Conservation (phyloP, 2,888 invertebrate species). For the Cepaea hortensis region DNA sequence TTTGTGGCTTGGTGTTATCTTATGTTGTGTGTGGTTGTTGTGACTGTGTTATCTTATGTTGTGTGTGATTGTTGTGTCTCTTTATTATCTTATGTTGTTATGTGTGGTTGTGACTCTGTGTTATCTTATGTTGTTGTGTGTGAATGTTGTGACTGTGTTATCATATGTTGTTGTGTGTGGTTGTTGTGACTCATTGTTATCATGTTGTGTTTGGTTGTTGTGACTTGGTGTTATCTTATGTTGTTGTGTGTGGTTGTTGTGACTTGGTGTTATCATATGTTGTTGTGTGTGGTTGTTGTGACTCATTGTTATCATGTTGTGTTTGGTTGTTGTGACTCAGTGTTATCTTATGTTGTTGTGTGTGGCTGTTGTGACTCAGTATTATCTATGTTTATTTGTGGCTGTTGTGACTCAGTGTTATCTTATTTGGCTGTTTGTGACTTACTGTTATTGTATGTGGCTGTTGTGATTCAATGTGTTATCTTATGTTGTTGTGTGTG, state of each 20-base stretch:
- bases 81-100: no score
- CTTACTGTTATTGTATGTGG: neutral
- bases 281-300: neutral
- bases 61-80: neutral
- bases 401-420: neutral
- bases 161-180: neutral
- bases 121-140: neutral
- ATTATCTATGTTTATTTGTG: neutral
- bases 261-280: neutral
- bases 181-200: neutral
- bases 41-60: neutral
- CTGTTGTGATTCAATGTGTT: neutral
- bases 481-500: slow-evolving; percentile 10
- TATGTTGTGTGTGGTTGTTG: neutral
- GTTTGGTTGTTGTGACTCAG: neutral
- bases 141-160: neutral
- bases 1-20: neutral
- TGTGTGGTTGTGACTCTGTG: neutral
- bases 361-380: neutral
- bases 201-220: no score
- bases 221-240: neutral
- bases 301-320: no score
- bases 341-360: neutral
- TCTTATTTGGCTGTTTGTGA: slow-evolving; percentile 50
- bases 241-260: slow-evolving; percentile 33